These are phyloP conservation scores for Eulemur coronatus DNA, from an alignment of 2,797 vertebrate species.

Conservation along the genomic window DNA sequence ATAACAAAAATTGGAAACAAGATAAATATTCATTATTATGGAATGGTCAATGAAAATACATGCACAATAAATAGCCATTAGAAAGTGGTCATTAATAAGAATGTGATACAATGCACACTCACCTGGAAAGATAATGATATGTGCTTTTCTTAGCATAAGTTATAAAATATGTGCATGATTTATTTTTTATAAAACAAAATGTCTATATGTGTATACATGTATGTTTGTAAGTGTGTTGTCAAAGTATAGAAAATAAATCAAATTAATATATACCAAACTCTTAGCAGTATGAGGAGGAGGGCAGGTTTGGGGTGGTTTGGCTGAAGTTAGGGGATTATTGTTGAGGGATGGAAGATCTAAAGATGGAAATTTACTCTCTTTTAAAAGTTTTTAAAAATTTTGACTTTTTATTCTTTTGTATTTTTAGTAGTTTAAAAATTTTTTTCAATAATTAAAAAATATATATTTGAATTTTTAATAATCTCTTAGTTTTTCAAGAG, in stretches of 20 bases:
- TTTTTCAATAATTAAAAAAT: neutral
- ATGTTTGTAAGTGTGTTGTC: neutral
- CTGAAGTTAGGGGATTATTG: neutral
- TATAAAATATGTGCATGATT: neutral
- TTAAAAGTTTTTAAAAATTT: neutral
- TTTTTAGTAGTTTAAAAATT: neutral
- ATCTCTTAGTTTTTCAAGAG: neutral
- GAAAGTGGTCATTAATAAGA: neutral
- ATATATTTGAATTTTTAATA: neutral
- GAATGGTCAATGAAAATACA: neutral
- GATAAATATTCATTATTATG: neutral
- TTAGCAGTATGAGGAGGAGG: neutral
- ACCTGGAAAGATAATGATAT: neutral
- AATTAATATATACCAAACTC: neutral
- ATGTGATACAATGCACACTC: neutral
- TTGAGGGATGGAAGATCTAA: neutral
- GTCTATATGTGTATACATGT: rapidly evolving
- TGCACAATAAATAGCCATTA: neutral
- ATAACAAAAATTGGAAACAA: neutral
- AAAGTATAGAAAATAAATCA: neutral
- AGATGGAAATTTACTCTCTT: neutral
- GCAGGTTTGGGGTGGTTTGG: neutral
- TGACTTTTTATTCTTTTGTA: neutral
- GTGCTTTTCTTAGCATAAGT: neutral
- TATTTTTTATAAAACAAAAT: neutral